A percentile compares a stretch with the other conserved stretches of the same genome.
These are phyloP conservation scores for Oophaga sylvatica DNA, from an alignment of 2,797 vertebrate genomes.

Conservation along the genomic window DNA sequence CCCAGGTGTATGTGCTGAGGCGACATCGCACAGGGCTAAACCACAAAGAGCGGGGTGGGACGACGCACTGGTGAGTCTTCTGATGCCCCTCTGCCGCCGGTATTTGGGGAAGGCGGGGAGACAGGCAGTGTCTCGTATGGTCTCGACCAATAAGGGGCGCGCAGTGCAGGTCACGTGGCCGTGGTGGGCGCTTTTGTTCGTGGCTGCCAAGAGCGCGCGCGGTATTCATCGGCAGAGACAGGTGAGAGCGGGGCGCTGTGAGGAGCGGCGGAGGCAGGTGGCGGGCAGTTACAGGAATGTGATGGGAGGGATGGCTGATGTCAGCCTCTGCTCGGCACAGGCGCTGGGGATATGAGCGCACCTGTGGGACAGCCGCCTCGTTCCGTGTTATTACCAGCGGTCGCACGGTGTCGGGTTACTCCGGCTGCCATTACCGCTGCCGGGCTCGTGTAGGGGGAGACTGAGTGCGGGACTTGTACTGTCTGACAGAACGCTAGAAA, in stretches of 20 bases:
- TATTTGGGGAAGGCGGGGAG: conserved; percentile 22
- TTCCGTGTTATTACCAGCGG: no score
- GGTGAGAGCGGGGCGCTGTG: conserved; percentile 62
- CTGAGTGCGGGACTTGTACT: not conserved
- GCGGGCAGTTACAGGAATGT: not conserved
- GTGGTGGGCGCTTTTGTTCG: conserved; percentile 78
- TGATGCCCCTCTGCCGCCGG: not conserved
- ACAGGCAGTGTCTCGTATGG: conserved; percentile 46
- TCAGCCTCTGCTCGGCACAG: no score
- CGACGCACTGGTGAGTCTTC: not conserved
- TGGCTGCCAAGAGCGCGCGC: conserved; percentile 64
- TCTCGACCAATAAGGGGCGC: conserved; percentile 68
- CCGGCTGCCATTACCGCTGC: no score
- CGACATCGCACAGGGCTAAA: no score
- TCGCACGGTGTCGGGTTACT: no score
- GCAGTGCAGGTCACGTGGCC: conserved; percentile 71
- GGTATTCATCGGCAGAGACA: conserved; percentile 65
- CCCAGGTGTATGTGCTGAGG: not conserved
- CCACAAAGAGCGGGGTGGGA: no score
- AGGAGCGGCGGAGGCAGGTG: not conserved
- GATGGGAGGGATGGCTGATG: no score
- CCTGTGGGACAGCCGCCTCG: no score
- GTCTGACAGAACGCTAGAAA: conserved; percentile 33
- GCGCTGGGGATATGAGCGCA: no score
- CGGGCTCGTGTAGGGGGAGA: no score